Conservation (phyloP, 2,797 vertebrate species). For the Ceryle rudis region DNA sequence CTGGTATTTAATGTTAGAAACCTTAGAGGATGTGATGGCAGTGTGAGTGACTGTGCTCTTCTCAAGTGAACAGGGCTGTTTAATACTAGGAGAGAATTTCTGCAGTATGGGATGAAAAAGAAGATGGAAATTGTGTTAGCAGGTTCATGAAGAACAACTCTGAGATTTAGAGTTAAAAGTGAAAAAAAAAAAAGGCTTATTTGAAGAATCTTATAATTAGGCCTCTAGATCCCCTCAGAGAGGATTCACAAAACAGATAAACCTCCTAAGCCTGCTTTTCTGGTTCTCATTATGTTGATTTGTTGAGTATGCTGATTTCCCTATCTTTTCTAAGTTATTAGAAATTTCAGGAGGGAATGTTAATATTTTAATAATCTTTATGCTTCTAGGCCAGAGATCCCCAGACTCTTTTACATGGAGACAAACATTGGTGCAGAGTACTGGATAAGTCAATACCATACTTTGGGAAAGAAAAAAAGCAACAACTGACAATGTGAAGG, state of each 20-base stretch:
- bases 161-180: background rate
- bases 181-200: background rate
- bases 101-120: background rate
- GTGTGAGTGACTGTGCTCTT: rapidly evolving
- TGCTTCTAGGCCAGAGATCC: background rate
- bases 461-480: background rate
- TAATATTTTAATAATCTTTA: background rate
- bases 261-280: background rate
- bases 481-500: background rate
- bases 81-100: background rate
- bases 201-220: background rate
- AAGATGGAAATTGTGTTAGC: background rate
- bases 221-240: background rate
- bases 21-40: background rate
- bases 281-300: background rate
- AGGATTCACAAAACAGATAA: background rate
- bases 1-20: background rate
- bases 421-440: background rate
- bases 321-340: background rate
- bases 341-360: background rate
- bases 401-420: background rate
- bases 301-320: background rate
- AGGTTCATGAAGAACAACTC: background rate
- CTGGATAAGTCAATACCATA: background rate
- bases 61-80: background rate